These are phyloP conservation scores for Berghia stephanieae DNA, from an alignment of 1,140 invertebrate genomes.

Conservation along the genomic window DNA sequence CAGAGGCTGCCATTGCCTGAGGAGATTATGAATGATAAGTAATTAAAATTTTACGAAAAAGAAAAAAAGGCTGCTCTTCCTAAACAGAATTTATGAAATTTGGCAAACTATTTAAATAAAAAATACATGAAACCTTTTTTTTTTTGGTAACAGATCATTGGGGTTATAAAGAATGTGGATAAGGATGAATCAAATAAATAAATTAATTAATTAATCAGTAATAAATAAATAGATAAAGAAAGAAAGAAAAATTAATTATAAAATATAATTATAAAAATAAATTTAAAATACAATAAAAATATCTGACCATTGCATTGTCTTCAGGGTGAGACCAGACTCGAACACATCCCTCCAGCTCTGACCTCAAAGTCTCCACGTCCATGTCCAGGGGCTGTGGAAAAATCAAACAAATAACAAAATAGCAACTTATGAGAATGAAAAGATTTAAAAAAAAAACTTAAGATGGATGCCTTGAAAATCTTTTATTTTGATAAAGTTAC, in stretches of 20 bases:
- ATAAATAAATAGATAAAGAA: too few relatives aligned
- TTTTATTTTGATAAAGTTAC: too few relatives aligned
- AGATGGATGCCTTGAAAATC: not conserved
- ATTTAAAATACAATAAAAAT: conserved; percentile 6
- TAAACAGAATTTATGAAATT: too few relatives aligned
- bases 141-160: too few relatives aligned
- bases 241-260: not conserved
- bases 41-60: not conserved
- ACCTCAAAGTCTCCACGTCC: conserved; percentile 57
- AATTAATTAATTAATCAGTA: too few relatives aligned
- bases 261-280: not conserved
- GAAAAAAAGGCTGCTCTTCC: too few relatives aligned
- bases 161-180: too few relatives aligned
- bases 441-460: not conserved
- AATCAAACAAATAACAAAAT: not conserved
- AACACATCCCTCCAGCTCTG: conserved; percentile 71
- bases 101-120: too few relatives aligned
- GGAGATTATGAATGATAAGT: not conserved
- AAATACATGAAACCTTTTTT: too few relatives aligned
- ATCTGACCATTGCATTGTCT: conserved; percentile 31
- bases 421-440: not conserved
- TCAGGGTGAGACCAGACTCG: conserved; percentile 61
- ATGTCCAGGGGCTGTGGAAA: conserved; percentile 34
- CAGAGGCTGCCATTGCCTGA: conserved; percentile 45
- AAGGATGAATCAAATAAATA: too few relatives aligned